Percentiles rank a stretch among this genome's conserved stretches.
Conservation (phyloP, 2,113 vertebrate genomes). For the Herpetotheres cachinnans region DNA sequence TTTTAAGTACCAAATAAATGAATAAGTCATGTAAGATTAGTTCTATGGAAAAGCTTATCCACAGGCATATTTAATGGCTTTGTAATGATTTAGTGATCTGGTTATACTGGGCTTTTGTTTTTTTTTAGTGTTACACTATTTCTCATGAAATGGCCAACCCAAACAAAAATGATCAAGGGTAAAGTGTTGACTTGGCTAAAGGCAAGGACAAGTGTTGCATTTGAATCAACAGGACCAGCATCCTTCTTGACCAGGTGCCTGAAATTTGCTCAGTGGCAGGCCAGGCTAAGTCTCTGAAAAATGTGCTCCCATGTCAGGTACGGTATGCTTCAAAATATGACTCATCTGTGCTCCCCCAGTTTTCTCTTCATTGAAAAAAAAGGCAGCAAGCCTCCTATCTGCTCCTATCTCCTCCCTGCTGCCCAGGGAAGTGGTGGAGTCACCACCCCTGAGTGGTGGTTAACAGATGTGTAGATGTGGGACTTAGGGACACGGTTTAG, state of each 20-base stretch:
- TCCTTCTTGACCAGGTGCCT: background rate
- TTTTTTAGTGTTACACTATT: background rate
- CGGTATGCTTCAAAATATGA: background rate
- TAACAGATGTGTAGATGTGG: background rate
- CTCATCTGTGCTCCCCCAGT: background rate
- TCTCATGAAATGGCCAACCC: background rate
- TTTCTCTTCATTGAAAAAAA: background rate
- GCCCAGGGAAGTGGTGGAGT: background rate
- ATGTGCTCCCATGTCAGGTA: background rate
- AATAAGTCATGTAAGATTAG: background rate
- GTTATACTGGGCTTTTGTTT: background rate
- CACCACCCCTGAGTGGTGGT: background rate
- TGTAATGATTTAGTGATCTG: background rate
- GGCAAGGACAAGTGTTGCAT: background rate
- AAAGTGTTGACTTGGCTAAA: background rate
- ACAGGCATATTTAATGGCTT: background rate
- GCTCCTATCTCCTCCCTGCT: background rate
- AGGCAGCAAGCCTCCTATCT: background rate
- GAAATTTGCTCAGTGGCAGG: background rate
- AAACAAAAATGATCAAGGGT: background rate
- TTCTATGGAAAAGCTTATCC: background rate
- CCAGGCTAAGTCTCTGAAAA: background rate
- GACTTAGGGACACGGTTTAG: background rate
- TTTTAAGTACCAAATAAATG: background rate
- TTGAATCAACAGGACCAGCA: background rate